Evolutionary conservation across 2,888 invertebrate genomes (phyloP).

Genomic region (Callyntrura guangdongensis): DNA sequence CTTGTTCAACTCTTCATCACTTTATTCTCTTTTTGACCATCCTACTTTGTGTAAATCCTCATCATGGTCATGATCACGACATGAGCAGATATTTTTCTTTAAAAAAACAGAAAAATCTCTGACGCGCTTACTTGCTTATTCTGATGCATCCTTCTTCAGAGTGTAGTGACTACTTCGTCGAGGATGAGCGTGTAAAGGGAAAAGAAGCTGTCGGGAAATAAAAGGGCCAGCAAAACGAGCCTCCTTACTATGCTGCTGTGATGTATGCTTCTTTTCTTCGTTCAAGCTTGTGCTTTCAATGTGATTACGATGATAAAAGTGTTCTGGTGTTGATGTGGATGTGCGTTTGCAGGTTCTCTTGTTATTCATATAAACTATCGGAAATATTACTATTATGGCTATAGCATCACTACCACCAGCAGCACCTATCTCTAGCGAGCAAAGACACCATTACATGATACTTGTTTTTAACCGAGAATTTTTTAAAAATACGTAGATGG

Average conservation of each 20-base stretch:
- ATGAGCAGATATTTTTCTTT: slow-evolving; percentile 47
- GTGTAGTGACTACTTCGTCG: no score
- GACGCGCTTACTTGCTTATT: slow-evolving; percentile 5
- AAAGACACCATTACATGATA: slow-evolving; percentile 47
- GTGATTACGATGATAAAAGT: slow-evolving; percentile 47
- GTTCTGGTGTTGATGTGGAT: slow-evolving; percentile 10
- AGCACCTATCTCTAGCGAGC: slow-evolving; percentile 16
- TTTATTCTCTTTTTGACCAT: slow-evolving; percentile 56
- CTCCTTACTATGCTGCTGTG: slow-evolving; percentile 1
- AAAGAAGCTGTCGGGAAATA: slow-evolving; percentile 53
- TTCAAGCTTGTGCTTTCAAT: slow-evolving; percentile 2
- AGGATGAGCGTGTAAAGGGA: neutral
- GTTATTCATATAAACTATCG: slow-evolving; percentile 44
- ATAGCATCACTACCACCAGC: neutral
- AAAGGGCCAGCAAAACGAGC: slow-evolving; percentile 29
- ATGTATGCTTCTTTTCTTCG: neutral
- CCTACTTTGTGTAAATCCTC: slow-evolving; percentile 66
- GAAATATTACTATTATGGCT: slow-evolving; percentile 4
- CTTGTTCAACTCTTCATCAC: slow-evolving; percentile 65
- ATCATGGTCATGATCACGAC: slow-evolving; percentile 56
- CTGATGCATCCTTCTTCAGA: slow-evolving; percentile 41
- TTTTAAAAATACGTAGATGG: neutral
- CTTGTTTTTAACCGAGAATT: slow-evolving; percentile 45
- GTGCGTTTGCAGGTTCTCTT: neutral
- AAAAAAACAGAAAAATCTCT: slow-evolving; percentile 54